phyloP scores from a whole-genome alignment of 2,113 vertebrate genomes.

The Poeciliopsis prolifica region DNA sequence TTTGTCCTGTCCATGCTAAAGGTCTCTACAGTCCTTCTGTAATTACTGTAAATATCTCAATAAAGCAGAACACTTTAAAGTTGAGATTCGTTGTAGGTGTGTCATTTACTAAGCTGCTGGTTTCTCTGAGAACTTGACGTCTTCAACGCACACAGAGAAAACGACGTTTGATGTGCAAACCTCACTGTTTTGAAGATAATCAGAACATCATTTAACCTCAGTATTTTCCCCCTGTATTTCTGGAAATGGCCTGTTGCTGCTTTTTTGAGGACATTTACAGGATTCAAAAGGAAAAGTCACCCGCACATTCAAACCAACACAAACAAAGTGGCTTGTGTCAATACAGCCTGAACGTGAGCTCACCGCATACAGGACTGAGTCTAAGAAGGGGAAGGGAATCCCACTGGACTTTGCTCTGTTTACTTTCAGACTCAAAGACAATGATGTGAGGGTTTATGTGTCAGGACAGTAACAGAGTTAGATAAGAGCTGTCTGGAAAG shows the following conservation, averaged over 20 bases:
- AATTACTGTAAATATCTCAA: constrained; percentile 34
- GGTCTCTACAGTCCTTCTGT: background rate
- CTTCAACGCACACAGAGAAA: background rate
- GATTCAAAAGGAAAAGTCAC: background rate
- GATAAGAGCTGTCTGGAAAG: constrained; percentile 49
- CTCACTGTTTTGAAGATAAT: background rate
- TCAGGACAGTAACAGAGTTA: constrained; percentile 51
- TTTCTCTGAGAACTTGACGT: background rate
- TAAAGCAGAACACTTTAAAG: constrained; percentile 4
- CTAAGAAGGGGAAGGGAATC: background rate
- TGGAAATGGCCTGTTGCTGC: background rate
- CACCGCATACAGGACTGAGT: background rate
- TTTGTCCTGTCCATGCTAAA: no score
- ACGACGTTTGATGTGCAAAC: background rate
- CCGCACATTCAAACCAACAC: background rate
- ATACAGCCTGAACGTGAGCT: background rate
- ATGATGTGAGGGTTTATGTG: constrained; percentile 4
- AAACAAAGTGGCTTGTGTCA: background rate
- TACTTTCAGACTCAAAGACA: constrained; percentile 3
- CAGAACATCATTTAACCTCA: no score
- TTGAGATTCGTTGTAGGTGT: constrained; percentile 13
- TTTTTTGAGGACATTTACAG: background rate
- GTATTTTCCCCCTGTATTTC: no score
- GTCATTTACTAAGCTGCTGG: constrained; percentile 26
- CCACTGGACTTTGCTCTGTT: constrained; percentile 4